These are phyloP conservation scores for Lasioglossum figueresi DNA, from an alignment of 2,888 invertebrate species.

Conservation along the genomic window DNA sequence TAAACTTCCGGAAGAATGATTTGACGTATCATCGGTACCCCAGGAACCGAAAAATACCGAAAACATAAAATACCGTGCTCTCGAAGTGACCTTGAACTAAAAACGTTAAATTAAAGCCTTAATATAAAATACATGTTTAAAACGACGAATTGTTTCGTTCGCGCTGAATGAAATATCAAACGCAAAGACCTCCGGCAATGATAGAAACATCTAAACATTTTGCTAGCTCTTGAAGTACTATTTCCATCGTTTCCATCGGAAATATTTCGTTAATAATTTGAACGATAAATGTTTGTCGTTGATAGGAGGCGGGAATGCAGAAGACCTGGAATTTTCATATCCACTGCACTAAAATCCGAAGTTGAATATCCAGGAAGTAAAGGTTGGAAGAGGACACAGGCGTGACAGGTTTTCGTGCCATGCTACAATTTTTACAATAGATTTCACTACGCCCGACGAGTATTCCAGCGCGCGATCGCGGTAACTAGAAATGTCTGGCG, in stretches of 20 bases:
- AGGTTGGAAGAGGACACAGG: neutral
- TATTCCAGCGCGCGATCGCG: constrained; percentile 58
- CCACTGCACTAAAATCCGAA: neutral
- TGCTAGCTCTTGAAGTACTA: neutral
- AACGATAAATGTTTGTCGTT: neutral
- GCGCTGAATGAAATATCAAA: neutral
- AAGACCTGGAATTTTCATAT: neutral
- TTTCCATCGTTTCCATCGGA: neutral
- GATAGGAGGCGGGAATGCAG: neutral
- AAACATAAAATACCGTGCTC: neutral
- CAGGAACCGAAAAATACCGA: neutral
- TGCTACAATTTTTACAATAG: constrained; percentile 75
- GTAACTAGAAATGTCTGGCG: constrained; percentile 54
- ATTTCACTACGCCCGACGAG: constrained; percentile 68
- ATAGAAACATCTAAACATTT: neutral
- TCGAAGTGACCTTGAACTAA: neutral
- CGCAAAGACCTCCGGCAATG: neutral
- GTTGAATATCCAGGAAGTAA: neutral
- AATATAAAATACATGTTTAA: neutral
- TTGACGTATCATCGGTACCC: neutral
- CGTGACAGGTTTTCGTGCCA: constrained; percentile 58
- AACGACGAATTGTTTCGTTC: neutral
- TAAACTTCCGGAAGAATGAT: neutral
- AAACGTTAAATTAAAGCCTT: neutral
- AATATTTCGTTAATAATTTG: neutral